Evolutionary conservation across 2,797 vertebrate genomes (phyloP).

Genomic region (Argya squamiceps): DNA sequence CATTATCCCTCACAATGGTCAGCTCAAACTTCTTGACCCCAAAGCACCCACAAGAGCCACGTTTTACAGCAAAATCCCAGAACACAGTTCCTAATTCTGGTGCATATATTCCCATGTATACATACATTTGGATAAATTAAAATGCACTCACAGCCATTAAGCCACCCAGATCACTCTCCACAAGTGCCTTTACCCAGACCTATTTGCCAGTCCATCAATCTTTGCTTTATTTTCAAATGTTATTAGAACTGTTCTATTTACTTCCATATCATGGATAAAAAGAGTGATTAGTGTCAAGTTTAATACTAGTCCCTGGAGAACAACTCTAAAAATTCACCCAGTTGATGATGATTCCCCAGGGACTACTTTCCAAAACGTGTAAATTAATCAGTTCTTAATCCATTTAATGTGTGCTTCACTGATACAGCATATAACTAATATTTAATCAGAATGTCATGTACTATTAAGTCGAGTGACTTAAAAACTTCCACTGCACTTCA

Average conservation of each 20-base stretch:
- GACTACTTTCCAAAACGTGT: slow-evolving; percentile 21
- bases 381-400: slow-evolving; percentile 69
- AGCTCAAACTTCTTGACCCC: not conserved
- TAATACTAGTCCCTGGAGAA: slow-evolving; percentile 33
- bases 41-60: rapidly evolving
- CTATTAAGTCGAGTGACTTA: not conserved
- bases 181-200: not conserved
- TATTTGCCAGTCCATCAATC: slow-evolving; percentile 43
- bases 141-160: not conserved
- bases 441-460: slow-evolving; percentile 49
- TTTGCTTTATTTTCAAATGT: slow-evolving; percentile 4
- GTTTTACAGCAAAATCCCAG: not conserved
- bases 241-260: slow-evolving; percentile 50
- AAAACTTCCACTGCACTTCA: not conserved
- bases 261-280: slow-evolving; percentile 33
- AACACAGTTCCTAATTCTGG: not conserved
- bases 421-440: slow-evolving; percentile 56
- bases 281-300: slow-evolving; percentile 61
- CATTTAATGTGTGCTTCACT: slow-evolving; percentile 57
- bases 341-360: slow-evolving; percentile 42
- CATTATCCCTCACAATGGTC: not conserved
- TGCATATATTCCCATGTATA: not conserved
- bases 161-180: not conserved
- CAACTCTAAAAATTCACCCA: slow-evolving; percentile 55
- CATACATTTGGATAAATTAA: slow-evolving; percentile 13